Evolutionary conservation across 1,140 invertebrate species (phyloP), one percentile per base, ranked within the genome.

Genomic region (Zaprionus vittiger): DNA sequence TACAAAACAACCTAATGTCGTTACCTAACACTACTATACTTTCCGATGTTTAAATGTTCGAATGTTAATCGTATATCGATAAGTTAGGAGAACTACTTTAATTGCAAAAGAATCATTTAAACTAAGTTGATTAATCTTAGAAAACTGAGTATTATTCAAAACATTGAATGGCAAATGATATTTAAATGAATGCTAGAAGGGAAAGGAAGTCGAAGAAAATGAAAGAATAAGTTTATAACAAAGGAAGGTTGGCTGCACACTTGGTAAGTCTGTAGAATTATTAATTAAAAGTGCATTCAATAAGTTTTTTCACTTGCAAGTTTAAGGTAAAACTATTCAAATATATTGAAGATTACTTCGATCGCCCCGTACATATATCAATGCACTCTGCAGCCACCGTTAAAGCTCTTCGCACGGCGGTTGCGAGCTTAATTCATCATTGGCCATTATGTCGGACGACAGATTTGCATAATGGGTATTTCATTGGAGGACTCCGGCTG

Each of bases 401-500:
- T 52, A 52, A 52, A 52, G 47, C 47, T 22, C 47, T 24, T 20
- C 47, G 47, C 47, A 24, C 47, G 31, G 38, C 5, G 17, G 34
- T 69, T 49, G 64, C 31, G 17, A 71, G 66, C 81, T 81, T 72
- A 81, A 75, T 79, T 54, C 72, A 69, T 70, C 47, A 73, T 79
- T 82, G 78, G 62, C 77, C 68, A 73, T 81, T 86, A 84, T 81
- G 85, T 69, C 78, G 66, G 82, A 71, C 71, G 78, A 81, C 85
- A 90, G 85, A 90, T 89, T 89, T 89, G 73, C 85, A 85, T 90
- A 90, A 90, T 90, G 81, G 73, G 73, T 75, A 82, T 91, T 90
- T 90, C 79, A 90, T 90, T 91, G 76, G 62, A 54, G 28, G 59
- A 54, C 41, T 44, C 61, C 63, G 49, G 41, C 47, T 67, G n/a